phyloP scores from a whole-genome alignment of 2,888 invertebrate genomes.

The Drosophila kambysellisi region DNA sequence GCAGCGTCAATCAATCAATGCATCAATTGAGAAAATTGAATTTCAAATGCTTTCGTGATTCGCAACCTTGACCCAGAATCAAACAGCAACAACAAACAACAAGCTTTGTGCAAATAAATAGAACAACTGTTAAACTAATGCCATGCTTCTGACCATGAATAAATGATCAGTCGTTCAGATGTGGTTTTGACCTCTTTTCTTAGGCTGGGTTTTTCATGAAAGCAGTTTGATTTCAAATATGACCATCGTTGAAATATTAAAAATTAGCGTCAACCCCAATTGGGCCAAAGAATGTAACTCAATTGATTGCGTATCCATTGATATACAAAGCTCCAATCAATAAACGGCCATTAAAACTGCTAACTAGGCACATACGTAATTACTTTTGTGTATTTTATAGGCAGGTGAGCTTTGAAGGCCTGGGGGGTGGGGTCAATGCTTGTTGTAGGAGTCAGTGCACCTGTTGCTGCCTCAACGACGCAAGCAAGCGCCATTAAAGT shows the following conservation, averaged over 20 bases:
- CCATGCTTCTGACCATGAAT: background rate
- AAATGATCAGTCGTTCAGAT: background rate
- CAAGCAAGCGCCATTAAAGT: conserved; percentile 49
- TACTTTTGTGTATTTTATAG: conserved; percentile 7
- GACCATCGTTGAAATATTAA: background rate
- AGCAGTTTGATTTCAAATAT: background rate
- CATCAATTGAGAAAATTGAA: conserved; percentile 13
- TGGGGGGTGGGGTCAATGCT: background rate
- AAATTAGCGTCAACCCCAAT: conserved; percentile 6
- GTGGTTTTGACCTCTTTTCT: background rate
- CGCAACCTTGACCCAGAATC: conserved; percentile 12
- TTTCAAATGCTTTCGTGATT: conserved; percentile 2
- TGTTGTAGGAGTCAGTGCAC: conserved; percentile 54
- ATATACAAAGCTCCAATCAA: conserved; percentile 34
- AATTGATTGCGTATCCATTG: conserved; percentile 18
- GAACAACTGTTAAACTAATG: background rate
- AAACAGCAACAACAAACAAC: background rate
- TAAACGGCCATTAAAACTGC: conserved; percentile 10
- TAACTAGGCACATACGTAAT: background rate
- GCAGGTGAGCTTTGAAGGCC: background rate
- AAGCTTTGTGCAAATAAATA: background rate
- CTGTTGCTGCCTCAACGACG: conserved; percentile 63
- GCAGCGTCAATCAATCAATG: conserved; percentile 16
- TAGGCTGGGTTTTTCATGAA: background rate
- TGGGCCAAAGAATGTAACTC: conserved; percentile 3